Percentiles rank a stretch among this genome's conserved stretches.
These are phyloP conservation scores for Mactromeris polynyma DNA, from an alignment of 2,888 invertebrate species.

Conservation along the genomic window DNA sequence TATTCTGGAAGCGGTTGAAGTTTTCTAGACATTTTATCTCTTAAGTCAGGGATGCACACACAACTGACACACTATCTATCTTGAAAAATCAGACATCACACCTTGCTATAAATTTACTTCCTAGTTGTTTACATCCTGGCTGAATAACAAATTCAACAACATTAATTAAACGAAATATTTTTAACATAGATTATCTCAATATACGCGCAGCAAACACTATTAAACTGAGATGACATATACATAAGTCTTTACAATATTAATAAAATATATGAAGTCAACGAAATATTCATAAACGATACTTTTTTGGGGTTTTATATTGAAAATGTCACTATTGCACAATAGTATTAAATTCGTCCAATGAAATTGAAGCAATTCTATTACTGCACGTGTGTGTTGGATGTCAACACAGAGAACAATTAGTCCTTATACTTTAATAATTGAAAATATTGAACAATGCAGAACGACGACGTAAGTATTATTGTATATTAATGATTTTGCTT, in stretches of 20 bases:
- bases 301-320: neutral
- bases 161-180: neutral
- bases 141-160: neutral
- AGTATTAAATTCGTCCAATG: neutral
- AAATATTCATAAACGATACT: neutral
- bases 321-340: neutral
- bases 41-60: neutral
- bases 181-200: too few relatives aligned
- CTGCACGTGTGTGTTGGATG: neutral
- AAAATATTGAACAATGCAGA: conserved; percentile 2
- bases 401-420: neutral
- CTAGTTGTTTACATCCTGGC: conserved; percentile 50
- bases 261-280: too few relatives aligned
- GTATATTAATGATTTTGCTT: neutral
- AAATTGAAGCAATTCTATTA: neutral
- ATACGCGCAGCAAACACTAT: too few relatives aligned
- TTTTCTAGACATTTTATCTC: conserved; percentile 32
- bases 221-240: too few relatives aligned
- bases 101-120: conserved; percentile 31
- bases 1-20: conserved; percentile 66
- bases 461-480: neutral
- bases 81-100: neutral
- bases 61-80: conserved; percentile 9
- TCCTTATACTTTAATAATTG: neutral
- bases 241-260: too few relatives aligned